Evolutionary conservation across 1,140 invertebrate genomes (phyloP).

Genomic region (Theocolax elegans): DNA sequence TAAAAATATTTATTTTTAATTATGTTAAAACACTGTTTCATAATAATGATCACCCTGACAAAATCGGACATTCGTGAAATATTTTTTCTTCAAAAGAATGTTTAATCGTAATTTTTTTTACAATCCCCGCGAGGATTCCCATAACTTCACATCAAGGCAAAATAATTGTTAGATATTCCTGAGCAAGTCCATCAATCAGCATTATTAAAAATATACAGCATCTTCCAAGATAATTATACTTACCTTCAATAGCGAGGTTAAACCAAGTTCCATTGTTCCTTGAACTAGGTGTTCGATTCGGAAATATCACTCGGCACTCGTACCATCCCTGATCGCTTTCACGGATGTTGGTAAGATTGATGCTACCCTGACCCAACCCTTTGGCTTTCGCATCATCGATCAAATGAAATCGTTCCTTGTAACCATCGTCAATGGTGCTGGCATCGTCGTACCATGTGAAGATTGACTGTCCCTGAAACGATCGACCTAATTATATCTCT

Average conservation of each 20-base stretch:
- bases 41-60: no score
- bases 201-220: no score
- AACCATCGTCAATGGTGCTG: constrained; percentile 76
- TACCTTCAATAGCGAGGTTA: constrained; percentile 86
- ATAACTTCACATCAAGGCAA: no score
- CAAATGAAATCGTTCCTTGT: constrained; percentile 78
- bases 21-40: no score
- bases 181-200: no score
- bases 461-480: constrained; percentile 75
- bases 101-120: no score
- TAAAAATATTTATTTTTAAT: no score
- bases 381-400: constrained; percentile 65
- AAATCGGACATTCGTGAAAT: no score
- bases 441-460: constrained; percentile 86
- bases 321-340: constrained; percentile 93
- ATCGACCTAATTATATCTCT: no score
- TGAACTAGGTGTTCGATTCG: constrained; percentile 84
- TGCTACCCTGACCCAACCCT: constrained; percentile 80
- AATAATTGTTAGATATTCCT: no score
- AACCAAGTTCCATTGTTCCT: constrained; percentile 91
- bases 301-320: constrained; percentile 88
- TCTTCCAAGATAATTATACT: constrained; percentile 53
- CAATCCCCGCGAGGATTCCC: no score
- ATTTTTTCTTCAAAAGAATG: no score
- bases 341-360: constrained; percentile 89